Conservation (phyloP, 2,888 invertebrate species). For the Hypomecis atomaria region DNA sequence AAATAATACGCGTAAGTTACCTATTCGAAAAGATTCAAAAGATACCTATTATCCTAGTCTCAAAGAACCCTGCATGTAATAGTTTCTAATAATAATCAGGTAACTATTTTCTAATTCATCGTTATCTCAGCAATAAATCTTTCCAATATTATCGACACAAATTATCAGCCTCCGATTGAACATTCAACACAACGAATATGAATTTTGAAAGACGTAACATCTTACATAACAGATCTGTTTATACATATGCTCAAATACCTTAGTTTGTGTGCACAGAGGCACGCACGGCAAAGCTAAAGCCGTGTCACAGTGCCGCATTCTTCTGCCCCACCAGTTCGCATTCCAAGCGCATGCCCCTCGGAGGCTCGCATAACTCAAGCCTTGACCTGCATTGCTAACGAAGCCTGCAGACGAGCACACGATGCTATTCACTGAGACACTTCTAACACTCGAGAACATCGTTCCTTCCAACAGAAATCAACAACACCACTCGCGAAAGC, state of each 20-base stretch:
- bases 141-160: neutral
- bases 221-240: slow-evolving; percentile 5
- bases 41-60: too few relatives aligned
- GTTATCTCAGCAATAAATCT: neutral
- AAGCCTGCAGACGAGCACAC: slow-evolving; percentile 59
- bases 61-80: too few relatives aligned
- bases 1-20: too few relatives aligned
- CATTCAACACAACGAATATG: neutral
- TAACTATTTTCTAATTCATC: too few relatives aligned
- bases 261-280: slow-evolving; percentile 37
- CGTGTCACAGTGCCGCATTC: slow-evolving; percentile 46
- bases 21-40: too few relatives aligned
- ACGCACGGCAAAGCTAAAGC: slow-evolving; percentile 34
- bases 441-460: slow-evolving; percentile 44
- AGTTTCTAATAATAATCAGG: too few relatives aligned
- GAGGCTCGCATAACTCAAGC: slow-evolving; percentile 67
- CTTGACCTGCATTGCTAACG: slow-evolving; percentile 74
- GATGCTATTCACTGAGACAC: slow-evolving; percentile 54
- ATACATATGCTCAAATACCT: slow-evolving; percentile 47
- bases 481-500: slow-evolving; percentile 4
- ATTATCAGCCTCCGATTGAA: neutral
- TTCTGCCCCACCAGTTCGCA: slow-evolving; percentile 48
- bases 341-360: slow-evolving; percentile 55
- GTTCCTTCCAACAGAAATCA: slow-evolving; percentile 20
- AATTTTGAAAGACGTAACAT: neutral